Conservation (phyloP, 2,797 vertebrate species). For the Kryptolebias ocellatus region DNA sequence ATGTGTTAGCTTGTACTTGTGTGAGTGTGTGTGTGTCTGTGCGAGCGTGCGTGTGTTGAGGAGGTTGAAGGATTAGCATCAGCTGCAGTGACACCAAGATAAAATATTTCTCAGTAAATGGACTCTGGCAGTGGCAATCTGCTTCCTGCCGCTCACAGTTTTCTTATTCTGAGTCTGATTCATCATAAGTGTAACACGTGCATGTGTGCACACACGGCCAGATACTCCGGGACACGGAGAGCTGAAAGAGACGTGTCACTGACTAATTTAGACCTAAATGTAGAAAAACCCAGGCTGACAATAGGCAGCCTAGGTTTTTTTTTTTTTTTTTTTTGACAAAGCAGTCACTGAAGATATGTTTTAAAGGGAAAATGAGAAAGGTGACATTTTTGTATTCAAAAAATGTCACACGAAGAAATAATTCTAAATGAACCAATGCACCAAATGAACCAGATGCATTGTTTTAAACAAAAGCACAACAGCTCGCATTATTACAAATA, state of each 20-base stretch:
- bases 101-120: conserved; percentile 56
- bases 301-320: neutral
- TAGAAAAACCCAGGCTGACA: neutral
- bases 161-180: conserved; percentile 2
- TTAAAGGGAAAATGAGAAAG: neutral
- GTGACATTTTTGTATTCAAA: no score
- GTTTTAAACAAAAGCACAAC: neutral
- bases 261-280: neutral
- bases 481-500: neutral
- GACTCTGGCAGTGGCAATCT: conserved; percentile 59
- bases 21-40: neutral
- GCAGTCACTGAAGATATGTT: neutral
- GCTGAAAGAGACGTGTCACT: neutral
- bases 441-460: neutral
- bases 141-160: conserved; percentile 39
- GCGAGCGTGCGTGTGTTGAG: neutral
- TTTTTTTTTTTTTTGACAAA: neutral
- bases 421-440: no score
- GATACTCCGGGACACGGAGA: neutral
- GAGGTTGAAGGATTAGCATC: conserved; percentile 36
- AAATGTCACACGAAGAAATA: no score
- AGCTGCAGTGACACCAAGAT: conserved; percentile 45
- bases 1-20: conserved; percentile 2
- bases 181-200: neutral
- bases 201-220: neutral